phyloP scores from a whole-genome alignment of 2,888 invertebrate genomes.

The Nowickia ferox region DNA sequence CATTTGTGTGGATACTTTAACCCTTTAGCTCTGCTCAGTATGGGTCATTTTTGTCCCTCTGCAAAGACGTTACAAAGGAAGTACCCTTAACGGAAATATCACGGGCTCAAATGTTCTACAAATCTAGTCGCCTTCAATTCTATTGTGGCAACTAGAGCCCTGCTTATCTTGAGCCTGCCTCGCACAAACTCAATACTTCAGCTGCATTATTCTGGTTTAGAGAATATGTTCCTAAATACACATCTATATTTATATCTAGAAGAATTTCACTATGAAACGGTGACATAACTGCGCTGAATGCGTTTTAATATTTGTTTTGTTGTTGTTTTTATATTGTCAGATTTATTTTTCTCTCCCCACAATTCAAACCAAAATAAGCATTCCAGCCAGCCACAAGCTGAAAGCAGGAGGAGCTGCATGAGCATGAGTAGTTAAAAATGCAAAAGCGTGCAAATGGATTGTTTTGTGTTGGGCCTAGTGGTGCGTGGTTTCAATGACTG shows the following conservation, averaged over 20 bases:
- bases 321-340: conserved; percentile 52
- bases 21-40: no score
- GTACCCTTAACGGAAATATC: neutral
- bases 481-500: conserved; percentile 71
- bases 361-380: conserved; percentile 10
- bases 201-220: neutral
- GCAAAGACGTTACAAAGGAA: no score
- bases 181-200: neutral
- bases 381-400: neutral
- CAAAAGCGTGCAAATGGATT: conserved; percentile 39
- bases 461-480: conserved; percentile 57
- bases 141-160: neutral
- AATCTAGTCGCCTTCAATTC: neutral
- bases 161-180: neutral
- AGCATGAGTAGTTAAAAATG: conserved; percentile 6
- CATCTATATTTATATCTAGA: no score
- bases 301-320: conserved; percentile 58
- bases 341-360: conserved; percentile 27
- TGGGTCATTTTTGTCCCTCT: no score
- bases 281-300: conserved; percentile 62
- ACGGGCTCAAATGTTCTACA: no score
- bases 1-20: no score
- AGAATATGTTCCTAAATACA: neutral
- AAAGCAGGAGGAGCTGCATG: neutral
- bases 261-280: conserved; percentile 27